Evolutionary conservation across 2,888 invertebrate species (phyloP).

Genomic region (Teleogryllus oceanicus): DNA sequence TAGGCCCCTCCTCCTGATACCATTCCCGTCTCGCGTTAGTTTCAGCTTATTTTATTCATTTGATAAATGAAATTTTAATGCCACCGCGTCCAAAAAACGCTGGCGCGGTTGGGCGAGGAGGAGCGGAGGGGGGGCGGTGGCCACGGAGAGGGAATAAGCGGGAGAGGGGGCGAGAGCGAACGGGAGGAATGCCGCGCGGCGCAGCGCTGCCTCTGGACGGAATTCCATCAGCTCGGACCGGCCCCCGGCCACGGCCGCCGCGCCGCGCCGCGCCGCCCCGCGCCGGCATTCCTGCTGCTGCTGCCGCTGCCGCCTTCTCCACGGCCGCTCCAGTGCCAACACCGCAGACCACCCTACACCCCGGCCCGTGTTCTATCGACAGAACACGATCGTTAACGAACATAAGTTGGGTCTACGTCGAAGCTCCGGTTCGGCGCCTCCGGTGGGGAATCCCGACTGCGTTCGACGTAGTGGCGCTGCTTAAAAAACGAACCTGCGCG

Average conservation of each 20-base stretch:
- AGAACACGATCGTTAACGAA: conserved; percentile 5
- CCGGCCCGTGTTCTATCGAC: background rate
- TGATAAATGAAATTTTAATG: conserved; percentile 18
- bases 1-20: background rate
- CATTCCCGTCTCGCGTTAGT: background rate
- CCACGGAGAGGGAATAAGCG: background rate
- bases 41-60: conserved; percentile 18
- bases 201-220: conserved; percentile 6
- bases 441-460: background rate
- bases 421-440: background rate
- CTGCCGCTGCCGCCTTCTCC: too few relatives aligned
- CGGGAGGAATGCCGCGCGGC: background rate
- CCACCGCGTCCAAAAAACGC: background rate
- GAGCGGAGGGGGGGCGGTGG: background rate
- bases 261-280: background rate
- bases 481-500: too few relatives aligned
- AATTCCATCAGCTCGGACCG: background rate
- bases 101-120: background rate
- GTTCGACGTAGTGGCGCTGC: too few relatives aligned
- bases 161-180: background rate
- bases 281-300: too few relatives aligned
- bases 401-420: background rate
- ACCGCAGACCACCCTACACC: background rate
- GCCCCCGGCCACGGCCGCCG: conserved; percentile 1
- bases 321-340: background rate